Percentiles rank a stretch among this genome's conserved stretches.
Evolutionary conservation across 2,888 invertebrate genomes (phyloP).

Genomic region (Agrochola macilenta): DNA sequence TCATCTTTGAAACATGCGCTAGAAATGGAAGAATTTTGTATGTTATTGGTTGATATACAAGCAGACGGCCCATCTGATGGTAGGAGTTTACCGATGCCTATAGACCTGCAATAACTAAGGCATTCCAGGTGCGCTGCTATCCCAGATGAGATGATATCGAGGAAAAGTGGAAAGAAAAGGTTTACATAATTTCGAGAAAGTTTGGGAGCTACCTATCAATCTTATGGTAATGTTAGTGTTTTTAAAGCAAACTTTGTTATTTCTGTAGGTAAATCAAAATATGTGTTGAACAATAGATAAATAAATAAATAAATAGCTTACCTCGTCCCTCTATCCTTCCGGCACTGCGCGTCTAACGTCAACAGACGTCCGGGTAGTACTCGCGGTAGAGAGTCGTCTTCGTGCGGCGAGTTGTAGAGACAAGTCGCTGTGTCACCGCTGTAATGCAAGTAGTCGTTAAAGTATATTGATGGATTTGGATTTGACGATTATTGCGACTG

Average conservation of each 20-base stretch:
- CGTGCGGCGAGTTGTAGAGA: constrained; percentile 97
- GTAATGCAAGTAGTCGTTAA: constrained; percentile 70
- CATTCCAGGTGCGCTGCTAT: background rate
- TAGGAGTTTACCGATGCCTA: background rate
- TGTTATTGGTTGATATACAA: background rate
- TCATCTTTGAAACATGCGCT: constrained; percentile 97
- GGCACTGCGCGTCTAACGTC: constrained; percentile 97
- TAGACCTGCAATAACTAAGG: background rate
- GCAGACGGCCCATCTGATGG: background rate
- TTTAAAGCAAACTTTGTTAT: background rate
- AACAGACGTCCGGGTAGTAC: constrained; percentile 97
- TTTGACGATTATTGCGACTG: background rate
- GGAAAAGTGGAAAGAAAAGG: too few relatives aligned
- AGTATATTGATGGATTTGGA: background rate
- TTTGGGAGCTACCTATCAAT: too few relatives aligned
- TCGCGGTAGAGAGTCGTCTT: constrained; percentile 96
- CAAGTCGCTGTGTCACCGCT: constrained; percentile 99
- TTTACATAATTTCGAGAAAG: too few relatives aligned
- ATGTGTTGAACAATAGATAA: too few relatives aligned
- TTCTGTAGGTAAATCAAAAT: too few relatives aligned
- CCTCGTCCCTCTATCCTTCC: constrained; percentile 97
- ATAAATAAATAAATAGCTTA: too few relatives aligned
- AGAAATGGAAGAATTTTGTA: constrained; percentile 55
- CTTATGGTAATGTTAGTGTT: too few relatives aligned
- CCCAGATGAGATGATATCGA: background rate